Percentiles rank a stretch among this genome's conserved stretches.
Evolutionary conservation across 2,888 invertebrate genomes (phyloP).

Genomic region (Aethes cnicana): DNA sequence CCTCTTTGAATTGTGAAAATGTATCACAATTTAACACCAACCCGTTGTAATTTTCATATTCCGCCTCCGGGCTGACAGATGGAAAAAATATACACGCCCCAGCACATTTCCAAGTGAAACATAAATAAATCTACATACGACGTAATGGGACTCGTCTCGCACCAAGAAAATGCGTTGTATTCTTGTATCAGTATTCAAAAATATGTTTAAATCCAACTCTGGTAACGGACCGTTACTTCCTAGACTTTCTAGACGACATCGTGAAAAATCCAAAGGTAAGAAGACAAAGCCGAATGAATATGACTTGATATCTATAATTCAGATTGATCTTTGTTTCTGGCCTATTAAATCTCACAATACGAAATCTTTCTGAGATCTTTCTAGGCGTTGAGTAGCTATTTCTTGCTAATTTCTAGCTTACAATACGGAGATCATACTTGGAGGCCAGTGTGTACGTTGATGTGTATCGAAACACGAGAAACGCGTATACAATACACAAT

Average conservation of each 20-base stretch:
- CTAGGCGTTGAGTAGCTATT: neutral
- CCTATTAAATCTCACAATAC: neutral
- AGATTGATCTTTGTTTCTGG: too few relatives aligned
- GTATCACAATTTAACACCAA: slow-evolving; percentile 7
- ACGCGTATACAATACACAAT: slow-evolving; percentile 27
- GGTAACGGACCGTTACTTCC: too few relatives aligned
- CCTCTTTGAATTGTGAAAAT: slow-evolving; percentile 6
- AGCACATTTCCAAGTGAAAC: slow-evolving; percentile 6
- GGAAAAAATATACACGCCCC: slow-evolving; percentile 15
- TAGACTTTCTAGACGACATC: too few relatives aligned
- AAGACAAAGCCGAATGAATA: too few relatives aligned
- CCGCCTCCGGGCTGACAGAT: slow-evolving; percentile 13
- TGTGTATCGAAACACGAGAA: slow-evolving; percentile 21
- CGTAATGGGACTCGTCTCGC: neutral
- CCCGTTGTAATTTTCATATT: slow-evolving; percentile 15
- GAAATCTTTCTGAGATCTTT: neutral
- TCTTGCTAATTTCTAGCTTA: slow-evolving; percentile 9
- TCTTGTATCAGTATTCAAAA: too few relatives aligned
- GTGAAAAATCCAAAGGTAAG: too few relatives aligned
- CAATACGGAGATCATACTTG: neutral
- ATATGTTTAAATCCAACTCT: too few relatives aligned
- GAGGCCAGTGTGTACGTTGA: slow-evolving; percentile 14
- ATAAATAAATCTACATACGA: slow-evolving; percentile 13
- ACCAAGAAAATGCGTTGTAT: neutral
- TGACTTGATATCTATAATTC: too few relatives aligned